phyloP scores from a whole-genome alignment of 2,888 invertebrate genomes.

The Nephrocerus scutellatus region DNA sequence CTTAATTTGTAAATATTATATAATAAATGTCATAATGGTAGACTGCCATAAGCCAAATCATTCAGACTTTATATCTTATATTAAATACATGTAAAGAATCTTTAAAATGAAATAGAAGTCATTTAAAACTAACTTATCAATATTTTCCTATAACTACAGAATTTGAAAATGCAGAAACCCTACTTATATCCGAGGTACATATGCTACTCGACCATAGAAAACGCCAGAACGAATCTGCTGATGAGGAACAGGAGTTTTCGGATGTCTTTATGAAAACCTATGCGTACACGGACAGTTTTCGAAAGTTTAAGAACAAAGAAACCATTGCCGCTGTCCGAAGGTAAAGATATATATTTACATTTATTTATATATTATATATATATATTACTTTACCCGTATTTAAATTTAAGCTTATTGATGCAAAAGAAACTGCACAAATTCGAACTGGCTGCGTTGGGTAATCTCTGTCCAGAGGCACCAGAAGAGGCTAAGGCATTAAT shows the following conservation, averaged over 20 bases:
- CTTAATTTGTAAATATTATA: too few relatives aligned
- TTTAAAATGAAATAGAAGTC: too few relatives aligned
- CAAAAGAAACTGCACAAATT: conserved; percentile 97
- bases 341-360: conserved; percentile 48
- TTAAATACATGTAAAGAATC: too few relatives aligned
- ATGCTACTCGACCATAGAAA: conserved; percentile 96
- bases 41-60: too few relatives aligned
- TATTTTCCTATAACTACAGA: conserved; percentile 64
- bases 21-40: too few relatives aligned
- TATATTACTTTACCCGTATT: conserved; percentile 3
- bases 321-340: conserved; percentile 93
- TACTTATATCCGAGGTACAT: conserved; percentile 91
- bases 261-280: conserved; percentile 98
- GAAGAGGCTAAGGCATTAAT: conserved; percentile 98
- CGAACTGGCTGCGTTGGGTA: conserved; percentile 93
- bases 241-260: conserved; percentile 97
- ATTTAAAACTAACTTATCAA: too few relatives aligned
- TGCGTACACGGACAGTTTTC: conserved; percentile 91
- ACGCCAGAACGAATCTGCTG: conserved; percentile 94
- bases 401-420: conserved; percentile 67
- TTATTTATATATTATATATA: background rate
- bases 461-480: conserved; percentile 96
- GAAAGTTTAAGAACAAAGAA: conserved; percentile 97
- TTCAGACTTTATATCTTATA: too few relatives aligned
- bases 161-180: conserved; percentile 96